Percentiles rank a stretch among this genome's conserved stretches.
phyloP scores from a whole-genome alignment of 2,888 invertebrate species.

The Tenthredo notha region DNA sequence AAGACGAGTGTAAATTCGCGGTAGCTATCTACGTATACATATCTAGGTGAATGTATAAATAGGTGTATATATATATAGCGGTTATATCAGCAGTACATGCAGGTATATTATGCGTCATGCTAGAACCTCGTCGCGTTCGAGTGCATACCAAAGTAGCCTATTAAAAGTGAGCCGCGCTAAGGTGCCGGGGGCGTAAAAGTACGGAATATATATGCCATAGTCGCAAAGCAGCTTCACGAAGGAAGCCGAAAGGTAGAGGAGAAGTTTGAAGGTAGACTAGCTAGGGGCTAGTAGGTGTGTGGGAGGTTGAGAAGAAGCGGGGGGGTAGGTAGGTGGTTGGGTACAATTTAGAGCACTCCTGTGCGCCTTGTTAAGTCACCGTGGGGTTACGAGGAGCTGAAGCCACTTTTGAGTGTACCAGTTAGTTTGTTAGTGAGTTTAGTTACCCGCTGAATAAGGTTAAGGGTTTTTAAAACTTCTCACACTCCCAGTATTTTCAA shows the following conservation, averaged over 20 bases:
- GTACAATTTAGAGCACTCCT: conserved; percentile 67
- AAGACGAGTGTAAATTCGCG: conserved; percentile 20
- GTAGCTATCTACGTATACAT: neutral
- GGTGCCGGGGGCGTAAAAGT: conserved; percentile 45
- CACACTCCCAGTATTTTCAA: conserved; percentile 59
- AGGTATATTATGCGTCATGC: conserved; percentile 41
- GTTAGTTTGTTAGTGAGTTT: conserved; percentile 71
- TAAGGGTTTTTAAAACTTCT: conserved; percentile 70
- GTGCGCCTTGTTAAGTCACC: conserved; percentile 71
- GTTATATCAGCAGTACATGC: conserved; percentile 25
- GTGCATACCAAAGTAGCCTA: conserved; percentile 59
- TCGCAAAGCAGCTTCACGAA: conserved; percentile 12
- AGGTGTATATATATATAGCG: conserved; percentile 6
- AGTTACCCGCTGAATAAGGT: conserved; percentile 69
- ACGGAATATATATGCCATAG: neutral
- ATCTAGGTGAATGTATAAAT: conserved; percentile 14
- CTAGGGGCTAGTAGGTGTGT: conserved; percentile 47
- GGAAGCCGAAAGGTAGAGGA: conserved; percentile 45
- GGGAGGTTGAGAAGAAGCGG: neutral
- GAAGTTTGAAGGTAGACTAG: conserved; percentile 45
- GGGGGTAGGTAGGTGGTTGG: conserved; percentile 14
- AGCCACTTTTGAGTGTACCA: conserved; percentile 69
- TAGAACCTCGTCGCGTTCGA: conserved; percentile 58
- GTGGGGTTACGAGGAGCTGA: conserved; percentile 67
- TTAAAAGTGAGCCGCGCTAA: conserved; percentile 54